Percentiles rank a stretch among this genome's conserved stretches.
Evolutionary conservation across 2,113 vertebrate genomes (phyloP).

Genomic region (Elanus axillaris): DNA sequence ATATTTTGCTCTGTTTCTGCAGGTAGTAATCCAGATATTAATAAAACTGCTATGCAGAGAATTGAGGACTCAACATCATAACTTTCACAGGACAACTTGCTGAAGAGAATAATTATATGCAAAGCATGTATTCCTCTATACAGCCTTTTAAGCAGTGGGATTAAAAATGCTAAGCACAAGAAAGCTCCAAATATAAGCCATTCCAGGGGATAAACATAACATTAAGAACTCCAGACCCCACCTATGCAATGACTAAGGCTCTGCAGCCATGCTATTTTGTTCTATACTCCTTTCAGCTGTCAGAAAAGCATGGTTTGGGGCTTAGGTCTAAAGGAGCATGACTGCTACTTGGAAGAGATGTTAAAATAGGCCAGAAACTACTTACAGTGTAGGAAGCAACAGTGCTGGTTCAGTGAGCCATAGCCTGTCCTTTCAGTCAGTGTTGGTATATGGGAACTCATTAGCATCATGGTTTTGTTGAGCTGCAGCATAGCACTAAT

Average conservation of each 20-base stretch:
- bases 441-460: neutral
- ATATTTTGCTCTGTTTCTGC: neutral
- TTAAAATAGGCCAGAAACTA: neutral
- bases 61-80: neutral
- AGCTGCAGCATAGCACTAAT: neutral
- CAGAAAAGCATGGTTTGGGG: neutral
- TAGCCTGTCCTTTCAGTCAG: neutral
- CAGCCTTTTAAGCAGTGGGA: constrained; percentile 28
- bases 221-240: neutral
- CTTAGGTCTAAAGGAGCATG: neutral
- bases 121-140: neutral
- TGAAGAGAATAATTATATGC: constrained; percentile 28
- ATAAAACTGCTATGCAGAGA: neutral
- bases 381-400: neutral
- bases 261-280: neutral
- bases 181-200: constrained; percentile 47
- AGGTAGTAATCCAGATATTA: neutral
- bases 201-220: constrained; percentile 33
- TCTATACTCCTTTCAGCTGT: neutral
- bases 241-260: neutral
- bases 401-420: neutral
- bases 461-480: neutral
- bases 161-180: constrained; percentile 25
- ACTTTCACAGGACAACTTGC: neutral
- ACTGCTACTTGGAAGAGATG: neutral